Base-by-base conservation (phyloP, 2,888 invertebrate species). In the Platypus cylindrus region DNA sequence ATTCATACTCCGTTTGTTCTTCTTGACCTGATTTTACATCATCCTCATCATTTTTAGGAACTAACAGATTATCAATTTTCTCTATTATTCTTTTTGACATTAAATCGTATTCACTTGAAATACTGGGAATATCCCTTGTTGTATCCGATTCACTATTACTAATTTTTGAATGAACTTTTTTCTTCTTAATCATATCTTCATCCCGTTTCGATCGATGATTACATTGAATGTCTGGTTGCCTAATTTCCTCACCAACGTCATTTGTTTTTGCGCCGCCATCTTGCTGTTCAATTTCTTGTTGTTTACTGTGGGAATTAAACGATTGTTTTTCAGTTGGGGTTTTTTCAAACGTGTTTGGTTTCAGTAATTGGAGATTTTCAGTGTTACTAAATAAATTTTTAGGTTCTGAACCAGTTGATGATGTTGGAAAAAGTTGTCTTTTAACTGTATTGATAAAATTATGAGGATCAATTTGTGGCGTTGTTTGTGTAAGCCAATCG, bases 401-500 rank as follows among this genome's bases (percentile, higher is more conserved):
- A 22, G 52, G 38, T 44, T 58, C 54, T 2, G 40, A 45, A 16
- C 18, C 38, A 34, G 30, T 36, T 34, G 47, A 44, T 23, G 50
- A 50, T 4, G 25, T 26, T n/a, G 28, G 34, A 22, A 24, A 26
- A 5, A 73, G 52, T 48, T 78, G 76, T 40, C 66, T 60, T 45
- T 70, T 68, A 5, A 71, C 69, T 28, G 69, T 73, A 49, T 63
- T 68, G 26, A 73, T 69, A 48, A 75, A 72, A 48, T 72, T 73
- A 45, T 71, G 71, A 11, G 73, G 72, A 59, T 68, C 66, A 4
- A 67, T 37, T 31, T 45, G 41, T 8, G 37, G 32, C 1, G 42
- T 40, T 20, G 39, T 39, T 31, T 48, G 47, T 29, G 41, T 42
- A 5, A 50, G 41, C 50, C 50, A 50, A 8, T 41, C 36, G 4